Evolutionary conservation across 1,140 invertebrate species (phyloP), one percentile per base, ranked within the genome.

Genomic region (Drosophila teissieri): DNA sequence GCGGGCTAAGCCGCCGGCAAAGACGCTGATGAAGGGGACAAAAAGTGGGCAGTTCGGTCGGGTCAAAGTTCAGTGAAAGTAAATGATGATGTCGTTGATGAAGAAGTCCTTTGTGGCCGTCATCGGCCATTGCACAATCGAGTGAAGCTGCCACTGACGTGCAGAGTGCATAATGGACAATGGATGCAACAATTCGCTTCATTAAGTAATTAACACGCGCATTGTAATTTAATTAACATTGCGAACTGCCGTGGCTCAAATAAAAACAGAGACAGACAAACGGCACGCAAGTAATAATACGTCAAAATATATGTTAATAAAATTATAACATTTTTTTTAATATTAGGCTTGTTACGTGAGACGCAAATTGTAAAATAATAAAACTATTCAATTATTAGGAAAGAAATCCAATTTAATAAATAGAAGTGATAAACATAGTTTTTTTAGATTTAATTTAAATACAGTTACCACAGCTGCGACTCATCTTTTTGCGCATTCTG

Each of bases 121-220:
- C 74, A 82, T 36, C 49, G 60, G 49, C 45, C 62, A 55, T 15
- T 75, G 61, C 57, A 76, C 57, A 84, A 73, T 67, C 49, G 63
- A 56, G 24, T 54, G 73, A 42, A 48, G 56, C 46, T 86, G 82
- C 75, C 69, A 61, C 61, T 65, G 83, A 82, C 82, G 75, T 62
- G 70, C 70, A 61, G 60, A 80, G 52, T 57, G 60, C 27, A 54
- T 40, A 45, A 65, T 42, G 19, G 36, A 78, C 53, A 82, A 73
- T 73, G 69, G 42, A 67, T 70, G 46, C 70, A 72, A 54, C 67
- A 72, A 82, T 88, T 73, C 83, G 79, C 83, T 88, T 86, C 79
- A 83, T 86, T 86, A 83, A 69, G 55, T 86, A 88, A 86, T 86
- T 86, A 88, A 88, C 75, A 76, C 62, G 75, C 55, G 40, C 78